These are phyloP conservation scores for Aculops lycopersici DNA, from an alignment of 1,140 invertebrate species.

Conservation along the genomic window DNA sequence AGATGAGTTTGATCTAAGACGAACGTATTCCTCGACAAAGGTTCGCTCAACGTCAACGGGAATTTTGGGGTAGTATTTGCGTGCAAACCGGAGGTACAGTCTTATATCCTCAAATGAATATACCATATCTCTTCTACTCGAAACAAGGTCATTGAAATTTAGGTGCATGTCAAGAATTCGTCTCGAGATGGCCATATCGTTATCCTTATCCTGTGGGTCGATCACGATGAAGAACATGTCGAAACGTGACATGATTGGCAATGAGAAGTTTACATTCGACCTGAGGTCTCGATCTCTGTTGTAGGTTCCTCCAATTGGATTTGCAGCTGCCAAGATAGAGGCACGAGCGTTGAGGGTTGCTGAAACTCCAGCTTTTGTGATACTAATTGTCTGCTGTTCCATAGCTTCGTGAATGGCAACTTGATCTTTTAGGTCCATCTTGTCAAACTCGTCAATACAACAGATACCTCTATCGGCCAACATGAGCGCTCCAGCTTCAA, in stretches of 20 bases:
- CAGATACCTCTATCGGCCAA: conserved; percentile 82
- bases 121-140: conserved; percentile 26
- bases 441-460: conserved; percentile 98
- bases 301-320: conserved; percentile 80
- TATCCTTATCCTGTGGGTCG: conserved; percentile 71
- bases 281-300: conserved; percentile 72
- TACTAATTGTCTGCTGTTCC: conserved; percentile 98
- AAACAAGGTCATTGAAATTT: conserved; percentile 24
- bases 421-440: conserved; percentile 91
- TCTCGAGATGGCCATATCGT: conserved; percentile 77
- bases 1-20: conserved; percentile 36
- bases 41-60: conserved; percentile 39
- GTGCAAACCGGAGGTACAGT: conserved; percentile 76
- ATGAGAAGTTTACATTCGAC: conserved; percentile 67
- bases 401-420: conserved; percentile 99
- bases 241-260: conserved; percentile 96
- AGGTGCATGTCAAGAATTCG: conserved; percentile 81
- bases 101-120: conserved; percentile 59
- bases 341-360: conserved; percentile 85
- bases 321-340: conserved; percentile 88
- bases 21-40: conserved; percentile 60
- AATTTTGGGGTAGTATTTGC: conserved; percentile 68
- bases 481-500: conserved; percentile 96
- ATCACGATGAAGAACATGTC: conserved; percentile 94
- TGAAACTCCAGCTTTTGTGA: conserved; percentile 89